Evolutionary conservation across 2,797 vertebrate genomes (phyloP), one percentile per base, ranked within the genome.

Genomic region (Takifugu rubripes): DNA sequence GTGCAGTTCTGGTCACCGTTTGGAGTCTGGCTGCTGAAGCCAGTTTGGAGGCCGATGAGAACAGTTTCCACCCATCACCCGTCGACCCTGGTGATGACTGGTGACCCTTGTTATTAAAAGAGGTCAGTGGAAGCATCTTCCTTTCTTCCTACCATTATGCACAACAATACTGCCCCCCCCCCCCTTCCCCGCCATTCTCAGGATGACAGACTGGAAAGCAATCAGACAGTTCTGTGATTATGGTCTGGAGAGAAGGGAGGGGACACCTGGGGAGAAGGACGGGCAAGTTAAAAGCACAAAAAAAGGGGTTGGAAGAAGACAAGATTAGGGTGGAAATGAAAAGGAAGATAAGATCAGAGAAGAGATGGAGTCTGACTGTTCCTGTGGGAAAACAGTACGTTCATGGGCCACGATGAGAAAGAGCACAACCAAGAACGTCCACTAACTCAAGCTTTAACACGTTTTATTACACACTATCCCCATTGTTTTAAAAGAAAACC

Each of bases 181-280:
- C 44, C 44, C 44, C 6, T 12, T 44, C 1, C 5, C 7, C 7
- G 3, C 14, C 16, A 17, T 44, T 53, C 31, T 43, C 61, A 47
- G 65, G 71, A 85, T 86, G 62, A 87, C 73, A 85, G 77, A 69
- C 70, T 63, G 46, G 53, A 21, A 16, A 15, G 62, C 7, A 40
- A 11, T 64, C 50, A 66, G 56, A 61, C 58, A 58, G 25, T 50
- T 31, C 16, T n/a, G 31, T 78, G 72, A 78, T 81, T 73, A 85
- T 61, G 72, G 64, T 52, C 48, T 24, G 21, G 12, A 59, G 45
- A 56, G 52, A 17, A 36, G 56, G 49, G 56, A 21, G 59, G 54
- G 49, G 49, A 49, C 72, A 67, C 68, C 63, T 77, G 74, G 50
- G 52, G 57, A 17, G 54, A 66, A 50, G 43, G 57, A 60, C 1